Evolutionary conservation across 1,140 invertebrate species (phyloP), one percentile per base, ranked within the genome.

Genomic region (Drosophila bipectinata): DNA sequence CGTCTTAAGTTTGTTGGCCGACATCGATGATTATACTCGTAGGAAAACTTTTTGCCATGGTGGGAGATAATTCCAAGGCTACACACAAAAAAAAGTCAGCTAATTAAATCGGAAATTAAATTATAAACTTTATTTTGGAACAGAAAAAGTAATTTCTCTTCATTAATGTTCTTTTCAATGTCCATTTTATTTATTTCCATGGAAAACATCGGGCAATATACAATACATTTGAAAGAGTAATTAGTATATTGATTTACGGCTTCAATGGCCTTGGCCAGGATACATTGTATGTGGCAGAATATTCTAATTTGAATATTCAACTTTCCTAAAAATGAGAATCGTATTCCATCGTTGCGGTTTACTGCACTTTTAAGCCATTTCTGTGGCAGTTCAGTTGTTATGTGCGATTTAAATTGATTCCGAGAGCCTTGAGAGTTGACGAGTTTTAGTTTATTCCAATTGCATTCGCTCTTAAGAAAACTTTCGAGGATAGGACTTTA

Each of bases 351-450:
- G 47, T 54, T 75, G 61, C 53, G 61, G 72, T 67, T 59, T 59
- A 68, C 49, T 67, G 72, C 44, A 57, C 72, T 74, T 74, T 47
- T 57, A 47, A 49, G 71, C 56, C n/a, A 49, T 59, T 67, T 60
- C 53, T 56, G 52, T 51, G 21, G 59, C 59, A 74, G 48, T 72
- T 63, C 58, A 74, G 48, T 72, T 63, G 69, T 73, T 76, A 67
- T 75, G 52, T 67, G 71, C 72, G 47, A 39, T 72, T 73, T 59
- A 62, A 72, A 72, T 73, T 72, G 69, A 73, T 73, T 72, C 32
- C 32, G 26, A 62, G 49, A 62, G 49, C 67, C 68, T 72, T 73
- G 68, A 72, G 57, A 73, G 61, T 67, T 75, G 60, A 68, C 63
- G 63, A 69, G 66, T 69, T 69, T 68, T 48, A 69, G 66, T 56